Conservation (phyloP, 2,113 vertebrate genomes). For the Plectropomus leopardus region DNA sequence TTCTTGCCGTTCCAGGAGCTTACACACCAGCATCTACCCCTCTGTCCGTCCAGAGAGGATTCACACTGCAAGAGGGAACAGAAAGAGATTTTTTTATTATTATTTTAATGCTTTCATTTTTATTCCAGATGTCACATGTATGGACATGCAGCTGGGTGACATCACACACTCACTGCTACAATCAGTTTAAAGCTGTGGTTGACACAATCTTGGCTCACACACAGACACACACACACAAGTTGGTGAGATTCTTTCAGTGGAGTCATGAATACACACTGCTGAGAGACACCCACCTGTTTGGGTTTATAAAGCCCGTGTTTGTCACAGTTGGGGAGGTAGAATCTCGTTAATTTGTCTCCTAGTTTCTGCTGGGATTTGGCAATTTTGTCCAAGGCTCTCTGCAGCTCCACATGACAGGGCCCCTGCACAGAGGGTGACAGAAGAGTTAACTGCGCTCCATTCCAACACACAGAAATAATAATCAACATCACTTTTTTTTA, state of each 20-base stretch:
- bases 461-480: conserved; percentile 1
- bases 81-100: neutral
- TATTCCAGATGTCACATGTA: neutral
- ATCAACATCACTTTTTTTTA: neutral
- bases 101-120: conserved; percentile 15
- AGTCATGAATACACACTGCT: conserved; percentile 1
- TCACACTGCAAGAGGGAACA: conserved; percentile 88
- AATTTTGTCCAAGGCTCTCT: conserved; percentile 89
- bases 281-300: conserved; percentile 89
- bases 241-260: conserved; percentile 45
- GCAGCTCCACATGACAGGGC: conserved; percentile 92
- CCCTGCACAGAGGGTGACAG: conserved; percentile 76
- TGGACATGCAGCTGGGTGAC: conserved; percentile 34
- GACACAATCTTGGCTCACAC: conserved; percentile 37
- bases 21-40: conserved; percentile 96
- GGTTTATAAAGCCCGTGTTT: conserved; percentile 93
- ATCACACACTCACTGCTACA: conserved; percentile 31
- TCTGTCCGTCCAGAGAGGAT: conserved; percentile 90
- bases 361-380: conserved; percentile 88
- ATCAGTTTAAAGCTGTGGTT: conserved; percentile 16
- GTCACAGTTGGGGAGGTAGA: conserved; percentile 97
- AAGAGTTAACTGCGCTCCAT: conserved; percentile 19
- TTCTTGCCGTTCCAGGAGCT: conserved; percentile 91
- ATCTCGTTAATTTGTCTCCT: conserved; percentile 89
- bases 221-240: conserved; percentile 38